Evolutionary conservation across 2,888 invertebrate species (phyloP).

Genomic region (Zelleria hepariella): DNA sequence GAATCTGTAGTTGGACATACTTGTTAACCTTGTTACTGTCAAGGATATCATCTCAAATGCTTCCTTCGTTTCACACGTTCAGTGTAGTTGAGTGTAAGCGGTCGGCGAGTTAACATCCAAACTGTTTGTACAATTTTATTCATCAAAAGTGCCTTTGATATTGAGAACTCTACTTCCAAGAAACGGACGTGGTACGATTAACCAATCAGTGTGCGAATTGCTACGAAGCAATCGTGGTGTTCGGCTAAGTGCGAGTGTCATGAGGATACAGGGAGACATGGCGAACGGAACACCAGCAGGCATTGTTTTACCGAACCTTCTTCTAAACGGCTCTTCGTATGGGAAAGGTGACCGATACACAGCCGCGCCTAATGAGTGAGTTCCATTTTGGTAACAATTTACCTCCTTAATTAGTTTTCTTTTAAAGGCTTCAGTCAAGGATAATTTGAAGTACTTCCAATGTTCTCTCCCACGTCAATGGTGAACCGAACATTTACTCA

Average conservation of each 20-base stretch:
- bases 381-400: no score
- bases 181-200: background rate
- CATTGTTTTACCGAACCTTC: background rate
- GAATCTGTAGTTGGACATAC: background rate
- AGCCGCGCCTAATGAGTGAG: constrained; percentile 65
- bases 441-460: background rate
- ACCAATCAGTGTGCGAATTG: background rate
- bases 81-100: background rate
- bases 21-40: constrained; percentile 43
- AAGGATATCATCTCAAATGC: constrained; percentile 52
- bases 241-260: constrained; percentile 22
- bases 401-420: background rate
- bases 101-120: background rate
- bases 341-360: constrained; percentile 62
- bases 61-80: constrained; percentile 35
- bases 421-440: constrained; percentile 1
- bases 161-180: background rate
- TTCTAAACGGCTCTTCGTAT: constrained; percentile 45
- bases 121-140: background rate
- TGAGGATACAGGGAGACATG: constrained; percentile 32
- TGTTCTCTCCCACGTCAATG: no score
- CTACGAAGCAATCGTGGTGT: constrained; percentile 8
- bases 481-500: no score
- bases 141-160: background rate
- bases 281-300: background rate